Evolutionary conservation across 2,888 invertebrate species (phyloP).

Genomic region (Cosmia trapezina): DNA sequence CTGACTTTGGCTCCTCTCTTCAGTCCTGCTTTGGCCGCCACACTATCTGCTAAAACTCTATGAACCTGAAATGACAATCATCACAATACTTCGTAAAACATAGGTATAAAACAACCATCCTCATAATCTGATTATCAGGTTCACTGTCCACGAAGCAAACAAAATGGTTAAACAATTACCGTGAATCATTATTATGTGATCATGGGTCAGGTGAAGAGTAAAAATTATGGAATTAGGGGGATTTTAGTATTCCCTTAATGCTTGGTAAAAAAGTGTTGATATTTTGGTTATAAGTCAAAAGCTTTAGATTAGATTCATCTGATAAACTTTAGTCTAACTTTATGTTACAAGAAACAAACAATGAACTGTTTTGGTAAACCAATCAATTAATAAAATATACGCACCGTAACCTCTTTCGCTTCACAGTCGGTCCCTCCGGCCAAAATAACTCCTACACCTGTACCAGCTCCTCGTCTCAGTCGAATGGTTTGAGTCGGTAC

Average conservation of each 20-base stretch:
- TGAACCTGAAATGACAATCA: constrained; percentile 92
- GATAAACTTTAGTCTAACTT: not conserved
- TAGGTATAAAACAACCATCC: not conserved
- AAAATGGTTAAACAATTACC: not conserved
- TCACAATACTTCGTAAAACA: not conserved
- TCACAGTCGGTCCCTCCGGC: constrained; percentile 98
- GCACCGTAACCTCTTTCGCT: constrained; percentile 97
- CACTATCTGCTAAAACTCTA: constrained; percentile 95
- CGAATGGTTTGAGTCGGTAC: constrained; percentile 78
- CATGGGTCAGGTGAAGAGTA: not conserved
- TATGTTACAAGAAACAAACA: not conserved
- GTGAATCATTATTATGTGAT: not conserved
- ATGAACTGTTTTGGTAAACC: not conserved
- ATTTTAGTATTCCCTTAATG: not conserved
- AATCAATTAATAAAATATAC: constrained; percentile 67
- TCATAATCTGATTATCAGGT: not conserved
- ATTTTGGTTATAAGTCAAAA: not conserved
- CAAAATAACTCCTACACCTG: constrained; percentile 96
- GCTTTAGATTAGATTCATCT: not conserved
- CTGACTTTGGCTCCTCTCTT: constrained; percentile 96
- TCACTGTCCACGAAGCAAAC: not conserved
- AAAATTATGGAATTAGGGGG: not conserved
- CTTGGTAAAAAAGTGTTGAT: not conserved
- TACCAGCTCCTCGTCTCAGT: constrained; percentile 82
- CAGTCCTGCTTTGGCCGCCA: constrained; percentile 96